Evolutionary conservation across 2,113 vertebrate genomes (phyloP), one percentile per base, ranked within the genome.

Genomic region (Aegithalos caudatus): DNA sequence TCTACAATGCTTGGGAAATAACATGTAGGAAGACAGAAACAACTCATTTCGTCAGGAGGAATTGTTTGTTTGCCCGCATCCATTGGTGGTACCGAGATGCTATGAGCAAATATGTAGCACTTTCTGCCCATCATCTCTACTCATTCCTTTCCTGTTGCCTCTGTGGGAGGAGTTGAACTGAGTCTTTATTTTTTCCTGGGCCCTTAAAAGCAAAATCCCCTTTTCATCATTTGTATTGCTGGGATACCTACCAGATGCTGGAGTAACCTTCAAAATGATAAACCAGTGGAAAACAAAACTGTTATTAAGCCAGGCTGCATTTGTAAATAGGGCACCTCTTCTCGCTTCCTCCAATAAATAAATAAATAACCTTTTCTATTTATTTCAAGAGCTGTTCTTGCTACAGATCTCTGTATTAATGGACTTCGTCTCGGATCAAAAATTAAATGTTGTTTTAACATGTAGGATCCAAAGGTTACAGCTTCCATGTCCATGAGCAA

Each of bases 281-380:
- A 86, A 67, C 27, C n/a, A 4, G 18, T 86, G 78, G 65, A 69
- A 94, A 87, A 66, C 27, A 47, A 70, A 88, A 81, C 35, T 94
- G 83, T 69, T 73, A 60, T 50, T 53, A 45, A 92, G 40, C 29
- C 65, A 72, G 69, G 40, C 31, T 38, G 31, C 13, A 1, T 91
- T 78, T 96, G 95, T 96, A 85, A 88, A 90, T 89, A 93, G 61
- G 54, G 27, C 33, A 64, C 18, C 71, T 90, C 38, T 67, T 42
- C 84, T 87, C 0, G 0, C 50, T 91, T 96, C 35, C 51, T 91
- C 53, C 80, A 95, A 76, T 91, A 93, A 95, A 95, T 83, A 69
- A 78, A 90, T 72, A 89, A 90, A 91, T 88, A 92, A 74, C 48
- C 7, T 47, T 74, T 94, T 89, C 47, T 94, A 78, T 94, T 96